These are phyloP conservation scores for Halotydeus destructor DNA, from an alignment of 1,140 invertebrate genomes.

Conservation along the genomic window DNA sequence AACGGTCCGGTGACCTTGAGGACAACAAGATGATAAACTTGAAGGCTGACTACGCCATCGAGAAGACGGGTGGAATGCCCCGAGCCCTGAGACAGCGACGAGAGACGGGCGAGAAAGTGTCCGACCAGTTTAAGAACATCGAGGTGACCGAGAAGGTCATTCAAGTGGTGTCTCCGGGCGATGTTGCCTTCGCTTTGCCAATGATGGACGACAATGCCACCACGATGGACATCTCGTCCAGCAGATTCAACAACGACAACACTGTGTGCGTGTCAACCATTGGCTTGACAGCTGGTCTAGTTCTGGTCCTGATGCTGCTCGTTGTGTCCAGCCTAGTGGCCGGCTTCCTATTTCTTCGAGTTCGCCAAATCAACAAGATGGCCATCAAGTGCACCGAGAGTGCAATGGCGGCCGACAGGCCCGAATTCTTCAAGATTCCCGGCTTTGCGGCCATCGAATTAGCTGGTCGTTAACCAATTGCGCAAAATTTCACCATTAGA, in stretches of 20 bases:
- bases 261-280: constrained; percentile 81
- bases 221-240: constrained; percentile 5
- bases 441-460: too few species aligned
- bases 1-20: neutral
- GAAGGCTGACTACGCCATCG: constrained; percentile 9
- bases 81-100: constrained; percentile 13
- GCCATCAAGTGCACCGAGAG: too few species aligned
- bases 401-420: too few species aligned
- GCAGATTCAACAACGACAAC: constrained; percentile 11
- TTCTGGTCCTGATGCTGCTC: constrained; percentile 66
- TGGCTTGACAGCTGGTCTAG: constrained; percentile 68
- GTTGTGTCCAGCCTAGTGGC: constrained; percentile 74
- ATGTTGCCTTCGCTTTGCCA: constrained; percentile 64
- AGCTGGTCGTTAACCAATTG: too few species aligned
- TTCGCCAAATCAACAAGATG: too few species aligned
- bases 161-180: constrained; percentile 75
- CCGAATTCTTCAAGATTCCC: too few species aligned
- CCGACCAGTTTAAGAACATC: too few species aligned
- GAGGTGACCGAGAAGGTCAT: constrained; percentile 67
- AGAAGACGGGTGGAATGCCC: constrained; percentile 16
- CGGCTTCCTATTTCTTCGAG: constrained; percentile 68
- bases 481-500: too few species aligned
- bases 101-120: too few species aligned
- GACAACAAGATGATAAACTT: constrained; percentile 9
- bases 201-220: constrained; percentile 46